phyloP scores from a whole-genome alignment of 2,797 vertebrate genomes.

The Xenentodon cancila region DNA sequence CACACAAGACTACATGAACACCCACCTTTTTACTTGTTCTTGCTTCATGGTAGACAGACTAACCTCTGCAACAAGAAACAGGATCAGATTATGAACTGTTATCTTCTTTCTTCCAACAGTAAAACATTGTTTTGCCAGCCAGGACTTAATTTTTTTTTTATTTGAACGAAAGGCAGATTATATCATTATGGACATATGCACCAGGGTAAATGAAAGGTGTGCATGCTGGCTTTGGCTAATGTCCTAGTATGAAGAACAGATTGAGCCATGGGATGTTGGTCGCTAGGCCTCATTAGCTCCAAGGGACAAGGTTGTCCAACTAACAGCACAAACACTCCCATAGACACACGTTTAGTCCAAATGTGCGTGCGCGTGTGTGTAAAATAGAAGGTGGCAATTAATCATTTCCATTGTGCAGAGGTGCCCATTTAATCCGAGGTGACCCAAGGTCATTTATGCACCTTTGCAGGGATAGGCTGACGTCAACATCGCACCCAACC shows the following conservation, averaged over 20 bases:
- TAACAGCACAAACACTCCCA: constrained; percentile 11
- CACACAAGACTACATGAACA: constrained; percentile 14
- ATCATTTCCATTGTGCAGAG: constrained; percentile 57
- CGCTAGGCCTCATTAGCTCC: constrained; percentile 65
- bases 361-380: constrained; percentile 15
- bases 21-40: constrained; percentile 18
- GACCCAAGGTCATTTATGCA: constrained; percentile 57
- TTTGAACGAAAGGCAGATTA: constrained; percentile 19
- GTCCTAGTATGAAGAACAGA: constrained; percentile 49
- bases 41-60: constrained; percentile 40
- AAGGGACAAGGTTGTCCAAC: constrained; percentile 57
- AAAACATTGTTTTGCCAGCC: constrained; percentile 10
- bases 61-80: constrained; percentile 57
- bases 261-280: constrained; percentile 46
- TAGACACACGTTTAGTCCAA: neutral
- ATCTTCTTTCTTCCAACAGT: constrained; percentile 7
- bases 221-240: constrained; percentile 39
- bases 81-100: constrained; percentile 27
- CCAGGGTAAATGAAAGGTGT: constrained; percentile 37
- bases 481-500: constrained; percentile 17
- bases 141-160: neutral
- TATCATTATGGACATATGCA: neutral
- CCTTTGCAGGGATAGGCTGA: neutral
- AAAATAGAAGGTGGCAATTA: constrained; percentile 52
- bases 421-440: constrained; percentile 51